Evolutionary conservation across 2,113 vertebrate species (phyloP).

Genomic region (Rhineura floridana): DNA sequence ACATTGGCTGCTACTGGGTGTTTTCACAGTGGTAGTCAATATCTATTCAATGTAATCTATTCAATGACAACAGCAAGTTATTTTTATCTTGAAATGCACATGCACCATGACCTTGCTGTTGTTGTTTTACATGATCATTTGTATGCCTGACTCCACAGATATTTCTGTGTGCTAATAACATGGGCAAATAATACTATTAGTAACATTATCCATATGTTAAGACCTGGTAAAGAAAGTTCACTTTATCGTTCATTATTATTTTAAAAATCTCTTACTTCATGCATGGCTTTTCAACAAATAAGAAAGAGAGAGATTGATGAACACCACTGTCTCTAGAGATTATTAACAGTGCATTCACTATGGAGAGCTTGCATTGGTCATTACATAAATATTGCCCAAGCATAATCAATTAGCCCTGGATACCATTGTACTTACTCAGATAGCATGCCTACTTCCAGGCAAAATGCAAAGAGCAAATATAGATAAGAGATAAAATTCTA

Average conservation of each 20-base stretch:
- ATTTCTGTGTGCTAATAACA: neutral
- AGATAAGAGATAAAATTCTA: neutral
- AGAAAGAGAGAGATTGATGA: neutral
- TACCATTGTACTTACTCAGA: neutral
- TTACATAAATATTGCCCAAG: neutral
- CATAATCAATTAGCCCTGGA: conserved; percentile 17
- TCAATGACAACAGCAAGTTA: neutral
- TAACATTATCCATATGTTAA: neutral
- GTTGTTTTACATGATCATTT: neutral
- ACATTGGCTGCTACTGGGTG: neutral
- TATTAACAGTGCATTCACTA: neutral
- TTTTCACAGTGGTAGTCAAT: neutral
- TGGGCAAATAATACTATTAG: neutral
- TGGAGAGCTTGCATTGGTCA: neutral
- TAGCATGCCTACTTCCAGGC: neutral
- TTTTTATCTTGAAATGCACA: neutral
- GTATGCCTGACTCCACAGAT: neutral
- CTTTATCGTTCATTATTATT: neutral
- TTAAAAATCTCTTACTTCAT: neutral
- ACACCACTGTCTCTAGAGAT: neutral
- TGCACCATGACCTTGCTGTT: neutral
- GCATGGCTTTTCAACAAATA: neutral
- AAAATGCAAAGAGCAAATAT: conserved; percentile 23
- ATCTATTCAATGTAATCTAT: neutral
- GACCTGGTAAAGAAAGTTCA: neutral